Conservation (phyloP, 2,113 vertebrate species). For the Labeo catla region DNA sequence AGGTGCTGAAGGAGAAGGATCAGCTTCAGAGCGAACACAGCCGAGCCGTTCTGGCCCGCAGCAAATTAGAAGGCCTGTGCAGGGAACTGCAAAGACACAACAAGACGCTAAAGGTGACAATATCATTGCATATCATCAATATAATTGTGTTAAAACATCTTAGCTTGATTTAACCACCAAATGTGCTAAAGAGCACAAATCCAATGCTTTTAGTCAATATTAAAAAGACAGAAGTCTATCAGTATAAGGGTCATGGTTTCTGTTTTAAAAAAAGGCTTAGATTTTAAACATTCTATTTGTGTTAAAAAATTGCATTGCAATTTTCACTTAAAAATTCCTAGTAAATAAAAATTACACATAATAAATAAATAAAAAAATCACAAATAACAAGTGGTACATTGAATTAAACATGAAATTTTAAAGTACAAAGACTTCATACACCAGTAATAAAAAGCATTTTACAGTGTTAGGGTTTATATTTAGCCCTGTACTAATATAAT, state of each 20-base stretch:
- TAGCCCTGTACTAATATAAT: neutral
- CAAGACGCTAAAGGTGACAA: slow-evolving; percentile 92
- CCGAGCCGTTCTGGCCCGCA: slow-evolving; percentile 90
- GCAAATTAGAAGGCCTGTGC: slow-evolving; percentile 95
- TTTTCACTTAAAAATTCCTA: too few relatives aligned
- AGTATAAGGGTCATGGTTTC: too few relatives aligned
- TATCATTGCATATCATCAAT: neutral
- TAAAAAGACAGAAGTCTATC: neutral
- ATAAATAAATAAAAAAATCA: neutral
- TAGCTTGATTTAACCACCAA: neutral
- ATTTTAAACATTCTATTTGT: neutral
- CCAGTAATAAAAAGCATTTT: too few relatives aligned
- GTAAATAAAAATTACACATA: too few relatives aligned
- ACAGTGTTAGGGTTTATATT: neutral
- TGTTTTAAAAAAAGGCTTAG: neutral
- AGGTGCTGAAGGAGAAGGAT: slow-evolving; percentile 93
- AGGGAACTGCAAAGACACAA: slow-evolving; percentile 97
- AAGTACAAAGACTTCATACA: too few relatives aligned
- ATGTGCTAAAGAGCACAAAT: neutral
- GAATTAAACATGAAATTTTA: too few relatives aligned
- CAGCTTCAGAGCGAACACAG: slow-evolving; percentile 95
- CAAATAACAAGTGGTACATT: neutral
- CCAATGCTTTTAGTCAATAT: neutral
- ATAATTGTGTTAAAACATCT: neutral
- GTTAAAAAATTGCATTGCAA: neutral